Evolutionary conservation across 2,797 vertebrate species (phyloP).

Genomic region (Rachycentron canadum): DNA sequence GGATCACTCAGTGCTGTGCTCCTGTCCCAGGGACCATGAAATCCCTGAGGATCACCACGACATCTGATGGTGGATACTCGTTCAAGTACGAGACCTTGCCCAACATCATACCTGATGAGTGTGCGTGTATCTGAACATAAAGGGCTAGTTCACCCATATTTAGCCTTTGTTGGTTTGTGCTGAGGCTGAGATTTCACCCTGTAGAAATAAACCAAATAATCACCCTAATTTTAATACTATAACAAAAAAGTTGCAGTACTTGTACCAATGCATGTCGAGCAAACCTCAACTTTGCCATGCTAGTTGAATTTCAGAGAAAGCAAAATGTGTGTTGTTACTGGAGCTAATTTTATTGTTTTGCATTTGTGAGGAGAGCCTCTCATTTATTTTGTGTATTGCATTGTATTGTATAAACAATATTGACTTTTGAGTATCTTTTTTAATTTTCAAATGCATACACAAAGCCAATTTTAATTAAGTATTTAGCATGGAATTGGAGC

Average conservation of each 20-base stretch:
- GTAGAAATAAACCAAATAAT: too few relatives aligned
- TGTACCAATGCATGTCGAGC: background rate
- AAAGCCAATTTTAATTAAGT: background rate
- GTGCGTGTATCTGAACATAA: conserved; percentile 85
- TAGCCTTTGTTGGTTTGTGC: background rate
- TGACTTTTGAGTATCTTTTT: too few relatives aligned
- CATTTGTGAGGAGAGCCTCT: too few relatives aligned
- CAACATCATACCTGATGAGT: conserved; percentile 93
- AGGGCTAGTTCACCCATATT: background rate
- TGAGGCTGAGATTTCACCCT: background rate
- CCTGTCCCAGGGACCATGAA: conserved; percentile 91
- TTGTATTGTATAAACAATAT: too few relatives aligned
- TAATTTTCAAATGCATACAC: background rate
- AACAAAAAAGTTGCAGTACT: too few relatives aligned
- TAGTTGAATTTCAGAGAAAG: too few relatives aligned
- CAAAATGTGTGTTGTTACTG: too few relatives aligned
- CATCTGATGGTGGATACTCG: conserved; percentile 92
- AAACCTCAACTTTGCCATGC: background rate
- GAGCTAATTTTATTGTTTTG: too few relatives aligned
- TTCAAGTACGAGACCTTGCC: conserved; percentile 93
- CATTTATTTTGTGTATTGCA: too few relatives aligned
- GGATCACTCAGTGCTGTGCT: conserved; percentile 91
- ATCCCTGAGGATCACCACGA: conserved; percentile 91
- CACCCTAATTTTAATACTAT: too few relatives aligned
- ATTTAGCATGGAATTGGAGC: background rate